Base-by-base conservation (phyloP, 2,888 invertebrate genomes). In the Entomobrya proxima region DNA sequence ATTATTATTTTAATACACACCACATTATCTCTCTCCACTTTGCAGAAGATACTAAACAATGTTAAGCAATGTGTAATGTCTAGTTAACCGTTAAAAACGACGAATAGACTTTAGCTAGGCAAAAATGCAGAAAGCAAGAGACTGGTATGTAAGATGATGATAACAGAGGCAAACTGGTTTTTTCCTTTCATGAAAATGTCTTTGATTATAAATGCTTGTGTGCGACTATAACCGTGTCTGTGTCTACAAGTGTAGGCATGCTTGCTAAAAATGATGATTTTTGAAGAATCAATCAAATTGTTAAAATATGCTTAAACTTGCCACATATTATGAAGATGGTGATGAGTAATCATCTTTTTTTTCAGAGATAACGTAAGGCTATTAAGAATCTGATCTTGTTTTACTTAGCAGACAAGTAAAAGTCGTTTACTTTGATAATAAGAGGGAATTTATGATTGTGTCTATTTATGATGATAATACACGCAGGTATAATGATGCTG, bases 1-100 rank as follows among this genome's bases (percentile, higher is more conserved):
- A 40, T 40, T 67, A 67, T 67, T 67, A 67, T 67, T 67, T 67
- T 37, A 67, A 67, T 37, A 67, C 67, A 67, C 37, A 67, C 67
- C 67, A 67, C 40, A 61, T 32, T 32, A n/a, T n/a, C n/a, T n/a
- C n/a, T n/a, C 61, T n/a, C 61, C 3, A 32, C 61, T 61, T 61
- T 3, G n/a, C n/a, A 55, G 9, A 7, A 64, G 64, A n/a, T 58
- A 58, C 32, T 64, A 64, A 32, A 21, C 50, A 15, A n/a, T n/a
- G n/a, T n/a, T n/a, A n/a, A n/a, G 50, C 18, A 50, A 52, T 52
- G 32, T 32, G 11, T 64, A 35, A 35, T 18, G 58, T 30, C 58
- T 58, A 30, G 58, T 27, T 27, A 58, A 58, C 58, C 4, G 58
- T 58, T 58, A 58, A 30, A 58, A 18, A 61, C 58, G 3, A 40